Percentiles rank a stretch among this genome's conserved stretches.
These are phyloP conservation scores for Gasteruption jaculator DNA, from an alignment of 2,888 invertebrate genomes.

Conservation along the genomic window DNA sequence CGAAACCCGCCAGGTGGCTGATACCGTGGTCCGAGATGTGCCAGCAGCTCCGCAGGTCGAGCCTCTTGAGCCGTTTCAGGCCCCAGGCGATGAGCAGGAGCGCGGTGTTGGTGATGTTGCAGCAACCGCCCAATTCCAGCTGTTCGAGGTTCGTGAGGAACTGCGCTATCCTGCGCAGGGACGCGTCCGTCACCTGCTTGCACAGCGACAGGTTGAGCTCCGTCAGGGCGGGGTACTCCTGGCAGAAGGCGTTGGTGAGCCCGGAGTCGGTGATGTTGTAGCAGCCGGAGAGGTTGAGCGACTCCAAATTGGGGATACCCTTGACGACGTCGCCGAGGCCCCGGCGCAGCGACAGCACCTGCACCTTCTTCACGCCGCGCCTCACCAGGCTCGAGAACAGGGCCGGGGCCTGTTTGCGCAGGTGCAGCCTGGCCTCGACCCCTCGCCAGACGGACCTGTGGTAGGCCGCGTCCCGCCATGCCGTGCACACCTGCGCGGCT, in stretches of 20 bases:
- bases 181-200: slow-evolving; percentile 92
- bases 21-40: slow-evolving; percentile 89
- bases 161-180: slow-evolving; percentile 79
- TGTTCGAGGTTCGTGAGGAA: slow-evolving; percentile 80
- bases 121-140: slow-evolving; percentile 87
- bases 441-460: slow-evolving; percentile 91
- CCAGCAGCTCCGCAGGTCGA: slow-evolving; percentile 91
- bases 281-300: slow-evolving; percentile 87
- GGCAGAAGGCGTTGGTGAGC: slow-evolving; percentile 75
- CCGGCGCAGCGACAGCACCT: slow-evolving; percentile 79
- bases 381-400: slow-evolving; percentile 82
- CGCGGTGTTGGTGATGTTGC: slow-evolving; percentile 85
- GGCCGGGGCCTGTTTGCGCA: slow-evolving; percentile 76
- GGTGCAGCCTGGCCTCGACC: slow-evolving; percentile 85
- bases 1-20: slow-evolving; percentile 76
- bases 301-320: slow-evolving; percentile 80
- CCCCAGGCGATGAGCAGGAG: slow-evolving; percentile 84
- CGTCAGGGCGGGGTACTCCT: slow-evolving; percentile 72
- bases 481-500: slow-evolving; percentile 82
- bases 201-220: slow-evolving; percentile 85
- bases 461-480: slow-evolving; percentile 91
- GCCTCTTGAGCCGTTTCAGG: slow-evolving; percentile 72
- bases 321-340: slow-evolving; percentile 81
- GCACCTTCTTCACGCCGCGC: slow-evolving; percentile 83
- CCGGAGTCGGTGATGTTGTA: slow-evolving; percentile 88